Percentiles rank a stretch among this genome's conserved stretches.
These are phyloP conservation scores for Macrosiphum euphorbiae DNA, from an alignment of 2,888 invertebrate species.

Conservation along the genomic window DNA sequence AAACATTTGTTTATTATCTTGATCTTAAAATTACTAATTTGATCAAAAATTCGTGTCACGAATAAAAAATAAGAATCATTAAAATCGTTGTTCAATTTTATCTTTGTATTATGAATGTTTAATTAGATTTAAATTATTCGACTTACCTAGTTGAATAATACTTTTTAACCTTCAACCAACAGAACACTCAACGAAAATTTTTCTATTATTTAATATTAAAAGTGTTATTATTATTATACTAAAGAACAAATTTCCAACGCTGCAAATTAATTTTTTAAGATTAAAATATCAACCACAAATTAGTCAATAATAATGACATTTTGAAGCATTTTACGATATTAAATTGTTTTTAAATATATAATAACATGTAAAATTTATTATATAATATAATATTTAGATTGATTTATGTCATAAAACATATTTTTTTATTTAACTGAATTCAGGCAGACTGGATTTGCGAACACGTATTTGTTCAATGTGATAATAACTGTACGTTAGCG, in stretches of 20 bases:
- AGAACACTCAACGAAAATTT: neutral
- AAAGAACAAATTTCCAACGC: neutral
- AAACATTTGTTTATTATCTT: slow-evolving; percentile 21
- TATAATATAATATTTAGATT: neutral
- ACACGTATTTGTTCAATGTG: neutral
- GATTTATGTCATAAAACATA: neutral
- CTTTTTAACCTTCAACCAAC: neutral
- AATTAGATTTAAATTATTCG: neutral
- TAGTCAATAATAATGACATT: neutral
- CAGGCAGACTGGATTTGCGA: neutral
- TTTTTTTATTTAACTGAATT: neutral
- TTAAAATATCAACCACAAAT: neutral
- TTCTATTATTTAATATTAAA: neutral
- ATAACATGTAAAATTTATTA: neutral
- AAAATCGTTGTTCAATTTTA: neutral
- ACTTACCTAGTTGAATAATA: neutral
- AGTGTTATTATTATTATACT: neutral
- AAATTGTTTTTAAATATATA: neutral
- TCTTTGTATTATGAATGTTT: neutral
- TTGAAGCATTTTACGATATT: neutral
- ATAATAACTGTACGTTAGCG: neutral
- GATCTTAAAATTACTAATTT: neutral
- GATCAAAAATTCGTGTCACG: neutral
- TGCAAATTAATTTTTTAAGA: neutral
- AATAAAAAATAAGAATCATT: neutral